These are phyloP conservation scores for Liodrosophila aerea DNA, from an alignment of 2,888 invertebrate species.

Conservation along the genomic window DNA sequence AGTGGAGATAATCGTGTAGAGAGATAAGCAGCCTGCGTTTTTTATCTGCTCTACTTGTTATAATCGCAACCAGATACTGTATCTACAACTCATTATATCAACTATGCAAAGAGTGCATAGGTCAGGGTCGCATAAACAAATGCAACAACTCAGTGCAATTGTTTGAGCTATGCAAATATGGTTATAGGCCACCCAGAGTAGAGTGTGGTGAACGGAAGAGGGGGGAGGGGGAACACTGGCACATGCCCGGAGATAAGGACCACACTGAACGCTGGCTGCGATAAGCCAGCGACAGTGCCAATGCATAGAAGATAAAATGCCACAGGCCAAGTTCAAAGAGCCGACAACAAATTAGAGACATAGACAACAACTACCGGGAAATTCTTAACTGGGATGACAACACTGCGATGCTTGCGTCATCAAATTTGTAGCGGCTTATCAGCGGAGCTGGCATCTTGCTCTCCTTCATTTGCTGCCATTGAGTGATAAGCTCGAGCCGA, in stretches of 20 bases:
- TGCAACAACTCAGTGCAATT: slow-evolving; percentile 44
- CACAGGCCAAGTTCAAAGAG: slow-evolving; percentile 63
- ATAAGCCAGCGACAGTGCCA: slow-evolving; percentile 16
- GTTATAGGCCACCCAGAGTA: slow-evolving; percentile 1
- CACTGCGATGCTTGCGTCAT: slow-evolving; percentile 60
- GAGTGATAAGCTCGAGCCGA: slow-evolving; percentile 45
- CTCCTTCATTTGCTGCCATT: background rate
- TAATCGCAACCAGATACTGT: background rate
- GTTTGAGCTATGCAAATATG: slow-evolving; percentile 49
- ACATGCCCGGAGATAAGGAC: slow-evolving; percentile 43
- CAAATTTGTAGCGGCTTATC: slow-evolving; percentile 70
- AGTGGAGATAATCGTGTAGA: slow-evolving; percentile 17
- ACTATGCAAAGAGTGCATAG: slow-evolving; percentile 25
- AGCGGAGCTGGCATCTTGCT: background rate
- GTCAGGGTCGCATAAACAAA: slow-evolving; percentile 43
- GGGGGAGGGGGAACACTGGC: background rate
- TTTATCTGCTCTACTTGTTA: slow-evolving; percentile 5
- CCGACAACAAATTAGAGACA: slow-evolving; percentile 66
- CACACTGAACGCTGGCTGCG: slow-evolving; percentile 18
- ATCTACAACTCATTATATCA: slow-evolving; percentile 5
- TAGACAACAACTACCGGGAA: slow-evolving; percentile 54
- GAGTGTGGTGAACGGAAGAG: background rate
- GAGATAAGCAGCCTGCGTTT: slow-evolving; percentile 1
- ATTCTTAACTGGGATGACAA: slow-evolving; percentile 20
- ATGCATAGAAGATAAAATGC: slow-evolving; percentile 34